Percentiles rank a stretch among this genome's conserved stretches.
Evolutionary conservation across 1,140 invertebrate genomes (phyloP).

Genomic region (Formica exsecta): DNA sequence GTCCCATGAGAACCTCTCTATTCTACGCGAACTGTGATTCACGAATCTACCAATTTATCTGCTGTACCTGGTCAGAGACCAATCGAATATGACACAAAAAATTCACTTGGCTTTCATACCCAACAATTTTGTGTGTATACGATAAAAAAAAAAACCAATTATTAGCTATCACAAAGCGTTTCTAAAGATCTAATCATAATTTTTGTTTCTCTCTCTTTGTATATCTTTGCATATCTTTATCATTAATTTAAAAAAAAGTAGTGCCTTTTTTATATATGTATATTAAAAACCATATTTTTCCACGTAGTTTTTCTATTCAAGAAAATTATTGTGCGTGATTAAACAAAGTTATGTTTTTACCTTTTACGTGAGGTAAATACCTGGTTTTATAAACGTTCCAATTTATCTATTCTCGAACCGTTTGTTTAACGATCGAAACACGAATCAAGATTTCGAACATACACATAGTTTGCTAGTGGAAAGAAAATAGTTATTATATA

Average conservation of each 20-base stretch:
- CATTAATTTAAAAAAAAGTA: neutral
- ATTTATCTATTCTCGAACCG: conserved; percentile 26
- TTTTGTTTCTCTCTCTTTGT: neutral
- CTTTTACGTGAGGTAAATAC: neutral
- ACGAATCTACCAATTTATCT: conserved; percentile 60
- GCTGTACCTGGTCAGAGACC: conserved; percentile 46
- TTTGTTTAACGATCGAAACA: conserved; percentile 29
- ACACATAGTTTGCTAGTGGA: neutral
- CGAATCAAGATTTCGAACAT: neutral
- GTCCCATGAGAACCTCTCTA: conserved; percentile 50
- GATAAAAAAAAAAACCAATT: conserved; percentile 25
- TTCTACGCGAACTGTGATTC: conserved; percentile 51
- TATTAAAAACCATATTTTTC: conserved; percentile 12
- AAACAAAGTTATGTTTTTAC: conserved; percentile 14
- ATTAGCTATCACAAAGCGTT: neutral
- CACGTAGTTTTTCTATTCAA: neutral
- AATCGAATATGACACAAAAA: conserved; percentile 51
- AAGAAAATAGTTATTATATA: neutral
- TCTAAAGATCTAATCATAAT: neutral
- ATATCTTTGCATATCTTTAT: neutral
- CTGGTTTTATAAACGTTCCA: neutral
- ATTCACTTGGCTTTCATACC: conserved; percentile 17
- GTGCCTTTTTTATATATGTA: neutral
- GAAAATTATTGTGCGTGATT: neutral
- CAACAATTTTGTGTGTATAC: neutral